Evolutionary conservation across 2,888 invertebrate species (phyloP).

Genomic region (Aphodius sticticus): DNA sequence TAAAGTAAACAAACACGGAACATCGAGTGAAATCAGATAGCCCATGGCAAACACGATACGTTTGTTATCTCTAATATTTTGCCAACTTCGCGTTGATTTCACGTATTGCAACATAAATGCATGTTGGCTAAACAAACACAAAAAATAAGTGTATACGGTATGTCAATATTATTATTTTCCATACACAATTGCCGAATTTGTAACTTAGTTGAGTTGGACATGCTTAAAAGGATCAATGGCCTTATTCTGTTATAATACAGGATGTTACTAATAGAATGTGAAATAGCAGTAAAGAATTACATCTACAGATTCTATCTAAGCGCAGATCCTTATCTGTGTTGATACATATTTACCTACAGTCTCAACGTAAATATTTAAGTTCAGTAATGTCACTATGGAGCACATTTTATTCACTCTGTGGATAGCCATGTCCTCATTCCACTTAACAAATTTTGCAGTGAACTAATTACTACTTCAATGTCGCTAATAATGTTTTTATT

Average conservation of each 20-base stretch:
- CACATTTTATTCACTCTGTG: neutral
- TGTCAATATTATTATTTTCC: neutral
- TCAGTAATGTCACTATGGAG: neutral
- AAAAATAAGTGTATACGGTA: neutral
- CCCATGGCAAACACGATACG: neutral
- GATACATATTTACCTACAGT: too few relatives aligned
- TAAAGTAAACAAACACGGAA: neutral
- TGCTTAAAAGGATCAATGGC: too few relatives aligned
- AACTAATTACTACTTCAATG: neutral
- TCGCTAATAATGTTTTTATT: neutral
- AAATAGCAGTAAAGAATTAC: neutral
- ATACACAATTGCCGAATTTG: neutral
- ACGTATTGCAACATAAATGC: neutral
- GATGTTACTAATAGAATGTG: neutral
- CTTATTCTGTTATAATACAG: too few relatives aligned
- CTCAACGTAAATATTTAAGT: neutral
- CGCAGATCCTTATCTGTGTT: too few relatives aligned
- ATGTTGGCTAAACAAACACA: neutral
- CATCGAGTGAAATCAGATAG: neutral
- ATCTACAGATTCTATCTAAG: neutral
- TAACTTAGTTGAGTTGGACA: neutral
- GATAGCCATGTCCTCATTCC: neutral
- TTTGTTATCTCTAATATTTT: neutral
- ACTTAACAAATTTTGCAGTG: neutral
- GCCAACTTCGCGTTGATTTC: neutral